These are phyloP conservation scores for Carollia perspicillata DNA, from an alignment of 2,113 vertebrate species.

Conservation along the genomic window DNA sequence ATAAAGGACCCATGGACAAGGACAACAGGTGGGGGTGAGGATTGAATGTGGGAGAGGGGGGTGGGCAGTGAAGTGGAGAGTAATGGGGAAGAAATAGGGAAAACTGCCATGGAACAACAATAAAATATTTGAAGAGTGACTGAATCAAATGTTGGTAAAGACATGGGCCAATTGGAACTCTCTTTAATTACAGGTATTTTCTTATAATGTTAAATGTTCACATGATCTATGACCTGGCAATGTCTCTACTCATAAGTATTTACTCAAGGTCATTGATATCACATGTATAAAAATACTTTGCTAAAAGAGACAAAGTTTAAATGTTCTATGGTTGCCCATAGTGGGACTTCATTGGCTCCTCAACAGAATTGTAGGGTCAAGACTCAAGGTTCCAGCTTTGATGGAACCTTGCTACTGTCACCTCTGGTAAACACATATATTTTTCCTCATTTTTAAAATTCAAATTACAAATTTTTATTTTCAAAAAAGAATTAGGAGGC, in stretches of 20 bases:
- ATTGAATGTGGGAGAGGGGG: too few relatives aligned
- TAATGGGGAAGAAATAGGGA: too few relatives aligned
- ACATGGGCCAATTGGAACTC: not conserved
- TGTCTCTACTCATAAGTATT: not conserved
- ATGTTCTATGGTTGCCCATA: conserved; percentile 70
- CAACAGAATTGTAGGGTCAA: not conserved
- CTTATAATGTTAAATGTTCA: not conserved
- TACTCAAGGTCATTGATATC: not conserved
- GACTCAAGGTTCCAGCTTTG: not conserved
- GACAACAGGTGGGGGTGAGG: too few relatives aligned
- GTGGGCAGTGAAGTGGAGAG: too few relatives aligned
- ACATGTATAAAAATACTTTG: not conserved
- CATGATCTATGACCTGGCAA: not conserved
- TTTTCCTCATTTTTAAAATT: not conserved
- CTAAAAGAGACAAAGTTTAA: not conserved
- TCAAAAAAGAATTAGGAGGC: not conserved
- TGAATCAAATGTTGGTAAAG: not conserved
- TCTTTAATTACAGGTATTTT: not conserved
- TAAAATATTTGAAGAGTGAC: not conserved
- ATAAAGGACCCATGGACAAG: too few relatives aligned
- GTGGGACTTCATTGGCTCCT: conserved; percentile 72
- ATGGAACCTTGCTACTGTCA: not conserved
- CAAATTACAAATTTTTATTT: not conserved
- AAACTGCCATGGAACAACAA: too few relatives aligned
- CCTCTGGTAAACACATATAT: not conserved